Percentiles rank a stretch among this genome's conserved stretches.
These are phyloP conservation scores for Menidia menidia DNA, from an alignment of 2,797 vertebrate genomes.

Conservation along the genomic window DNA sequence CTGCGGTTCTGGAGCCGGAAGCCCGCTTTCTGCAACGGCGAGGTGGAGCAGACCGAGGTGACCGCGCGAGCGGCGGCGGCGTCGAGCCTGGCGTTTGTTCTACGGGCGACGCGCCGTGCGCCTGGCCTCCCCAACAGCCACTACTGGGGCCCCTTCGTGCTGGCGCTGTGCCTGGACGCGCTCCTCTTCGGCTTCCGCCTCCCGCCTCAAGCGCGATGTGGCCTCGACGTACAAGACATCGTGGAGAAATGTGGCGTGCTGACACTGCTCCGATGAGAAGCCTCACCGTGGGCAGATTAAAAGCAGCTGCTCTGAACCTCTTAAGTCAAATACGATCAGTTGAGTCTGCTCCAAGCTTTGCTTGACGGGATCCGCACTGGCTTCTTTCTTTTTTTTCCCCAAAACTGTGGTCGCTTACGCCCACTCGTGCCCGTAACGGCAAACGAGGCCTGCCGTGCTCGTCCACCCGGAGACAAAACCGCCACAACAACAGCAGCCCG, in stretches of 20 bases:
- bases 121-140: conserved; percentile 66
- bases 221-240: conserved; percentile 51
- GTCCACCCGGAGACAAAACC: conserved; percentile 62
- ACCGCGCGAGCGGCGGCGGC: not conserved
- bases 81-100: conserved; percentile 63
- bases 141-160: conserved; percentile 80
- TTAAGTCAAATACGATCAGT: conserved; percentile 4
- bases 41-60: conserved; percentile 73
- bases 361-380: conserved; percentile 22
- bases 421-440: conserved; percentile 45
- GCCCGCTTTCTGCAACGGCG: conserved; percentile 65
- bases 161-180: conserved; percentile 74
- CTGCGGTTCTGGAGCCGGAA: conserved; percentile 74
- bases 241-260: conserved; percentile 66
- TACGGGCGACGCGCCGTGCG: conserved; percentile 59
- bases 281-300: conserved; percentile 13
- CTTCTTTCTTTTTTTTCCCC: conserved; percentile 23
- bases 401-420: conserved; percentile 56
- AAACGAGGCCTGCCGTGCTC: conserved; percentile 47
- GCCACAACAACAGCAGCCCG: conserved; percentile 59
- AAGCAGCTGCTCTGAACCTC: conserved; percentile 11
- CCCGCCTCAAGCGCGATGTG: conserved; percentile 33
- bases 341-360: conserved; percentile 31
- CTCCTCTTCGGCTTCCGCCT: conserved; percentile 67
- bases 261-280: conserved; percentile 57